A percentile compares a stretch with the other conserved stretches of the same genome.
phyloP scores from a whole-genome alignment of 2,888 invertebrate species.

The Pheosia tremula region DNA sequence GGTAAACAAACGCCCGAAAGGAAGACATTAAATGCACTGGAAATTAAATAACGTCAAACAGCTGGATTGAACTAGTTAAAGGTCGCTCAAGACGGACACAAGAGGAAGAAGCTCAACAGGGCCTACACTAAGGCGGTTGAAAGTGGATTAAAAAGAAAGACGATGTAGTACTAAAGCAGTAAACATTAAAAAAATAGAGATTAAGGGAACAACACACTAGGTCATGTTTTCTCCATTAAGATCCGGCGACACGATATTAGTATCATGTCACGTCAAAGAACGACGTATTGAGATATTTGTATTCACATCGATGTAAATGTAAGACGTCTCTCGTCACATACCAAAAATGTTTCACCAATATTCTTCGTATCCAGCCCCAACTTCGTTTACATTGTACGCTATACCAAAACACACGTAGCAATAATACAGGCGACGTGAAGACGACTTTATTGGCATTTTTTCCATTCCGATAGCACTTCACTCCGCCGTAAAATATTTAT shows the following conservation, averaged over 20 bases:
- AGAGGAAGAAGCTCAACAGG: too few relatives aligned
- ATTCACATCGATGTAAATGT: background rate
- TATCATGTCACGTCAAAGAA: background rate
- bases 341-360: background rate
- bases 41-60: too few relatives aligned
- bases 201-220: too few relatives aligned
- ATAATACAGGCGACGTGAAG: constrained; percentile 5
- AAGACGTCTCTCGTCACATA: background rate
- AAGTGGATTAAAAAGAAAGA: too few relatives aligned
- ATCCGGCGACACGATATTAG: background rate
- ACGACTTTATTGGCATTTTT: constrained; percentile 28
- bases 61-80: too few relatives aligned
- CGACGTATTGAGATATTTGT: background rate
- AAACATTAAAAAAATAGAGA: too few relatives aligned
- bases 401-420: constrained; percentile 9
- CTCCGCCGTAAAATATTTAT: constrained; percentile 48
- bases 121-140: too few relatives aligned
- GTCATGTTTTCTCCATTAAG: too few relatives aligned
- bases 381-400: background rate
- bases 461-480: constrained; percentile 32
- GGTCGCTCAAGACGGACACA: too few relatives aligned
- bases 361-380: background rate
- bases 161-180: too few relatives aligned
- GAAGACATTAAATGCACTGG: too few relatives aligned
- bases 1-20: too few relatives aligned